phyloP scores from a whole-genome alignment of 2,113 vertebrate genomes.

The Cnemophilus loriae region DNA sequence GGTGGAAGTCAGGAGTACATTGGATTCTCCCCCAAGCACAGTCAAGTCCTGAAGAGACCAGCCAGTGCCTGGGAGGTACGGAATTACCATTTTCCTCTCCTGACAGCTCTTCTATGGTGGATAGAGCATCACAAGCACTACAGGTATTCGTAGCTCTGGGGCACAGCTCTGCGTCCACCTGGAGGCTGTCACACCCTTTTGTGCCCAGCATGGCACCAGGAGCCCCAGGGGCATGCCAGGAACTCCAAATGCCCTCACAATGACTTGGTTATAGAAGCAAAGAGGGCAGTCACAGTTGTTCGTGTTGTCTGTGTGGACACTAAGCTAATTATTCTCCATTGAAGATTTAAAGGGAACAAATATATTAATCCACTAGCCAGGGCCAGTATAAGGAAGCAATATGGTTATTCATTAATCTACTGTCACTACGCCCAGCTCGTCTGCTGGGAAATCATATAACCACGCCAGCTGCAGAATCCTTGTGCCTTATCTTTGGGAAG shows the following conservation, averaged over 20 bases:
- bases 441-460: constrained; percentile 20
- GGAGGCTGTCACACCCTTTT: neutral
- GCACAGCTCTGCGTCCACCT: neutral
- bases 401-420: constrained; percentile 37
- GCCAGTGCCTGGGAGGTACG: neutral
- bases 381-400: constrained; percentile 54
- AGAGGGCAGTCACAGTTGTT: neutral
- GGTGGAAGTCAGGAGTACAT: neutral
- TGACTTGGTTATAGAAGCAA: neutral
- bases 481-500: constrained; percentile 8
- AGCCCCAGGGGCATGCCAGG: neutral
- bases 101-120: neutral
- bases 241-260: neutral
- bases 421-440: constrained; percentile 29
- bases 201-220: neutral
- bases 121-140: neutral
- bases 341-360: constrained; percentile 50
- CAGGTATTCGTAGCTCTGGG: neutral
- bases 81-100: neutral
- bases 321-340: constrained; percentile 18
- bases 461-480: neutral
- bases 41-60: neutral
- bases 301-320: neutral
- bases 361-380: constrained; percentile 46
- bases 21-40: neutral